Evolutionary conservation across 2,113 vertebrate species (phyloP), one percentile per base, ranked within the genome.

Genomic region (Sylvia atricapilla): DNA sequence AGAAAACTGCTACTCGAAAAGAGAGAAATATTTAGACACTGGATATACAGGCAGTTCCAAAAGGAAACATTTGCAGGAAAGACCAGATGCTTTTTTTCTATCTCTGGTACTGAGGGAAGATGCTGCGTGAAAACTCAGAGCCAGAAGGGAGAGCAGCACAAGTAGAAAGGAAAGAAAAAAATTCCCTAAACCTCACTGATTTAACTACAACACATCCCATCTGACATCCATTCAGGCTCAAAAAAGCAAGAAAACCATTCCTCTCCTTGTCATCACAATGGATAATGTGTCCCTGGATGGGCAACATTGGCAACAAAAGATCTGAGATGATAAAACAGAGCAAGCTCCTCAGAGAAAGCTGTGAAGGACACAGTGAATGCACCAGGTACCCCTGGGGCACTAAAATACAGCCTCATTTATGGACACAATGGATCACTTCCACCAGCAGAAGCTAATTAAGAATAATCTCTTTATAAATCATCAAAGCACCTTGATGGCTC

Each of bases 1-100:
- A 74, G 72, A 85, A 94, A 89, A 15, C 85, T 90, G 90, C 94
- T 96, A 94, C 93, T 95, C 88, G 0, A 90, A 90, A 70, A 94
- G 72, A 95, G 67, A 93, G 90, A 96, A 97, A 96, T 96, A 96
- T 96, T 97, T 97, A 96, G 94, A 96, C 74, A 87, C 82, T 80
- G 81, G 47, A 95, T 95, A 95, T 16, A 95, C 93, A 94, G 83
- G 93, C 95, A 93, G 90, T 47, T 86, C 80, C 92, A 82, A 95
- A 93, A 86, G 80, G 94, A 96, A 96, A 96, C 76, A 92, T 49
- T 83, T 52, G 69, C 84, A 96, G 93, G 83, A 94, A 93, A 89
- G 69, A 90, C 52, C 85, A 94, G 88, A 67, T 90, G 53, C 9
- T 6, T 68, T 77, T 77, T 43, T 85, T 47, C 88, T 66, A 4